A percentile compares a stretch with the other conserved stretches of the same genome.
These are phyloP conservation scores for Sarcophaga subvicina DNA, from an alignment of 2,888 invertebrate species.

Conservation along the genomic window DNA sequence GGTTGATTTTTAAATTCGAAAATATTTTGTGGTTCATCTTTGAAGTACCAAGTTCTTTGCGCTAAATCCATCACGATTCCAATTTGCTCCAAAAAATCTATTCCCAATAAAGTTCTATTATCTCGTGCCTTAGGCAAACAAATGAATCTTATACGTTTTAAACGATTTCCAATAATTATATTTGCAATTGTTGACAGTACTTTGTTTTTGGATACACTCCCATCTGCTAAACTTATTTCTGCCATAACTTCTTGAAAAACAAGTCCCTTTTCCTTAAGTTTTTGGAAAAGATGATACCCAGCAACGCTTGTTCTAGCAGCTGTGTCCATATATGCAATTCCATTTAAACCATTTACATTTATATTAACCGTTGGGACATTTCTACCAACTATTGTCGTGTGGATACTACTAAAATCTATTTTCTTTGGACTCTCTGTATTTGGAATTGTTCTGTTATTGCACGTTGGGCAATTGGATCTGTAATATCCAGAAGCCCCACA, in stretches of 20 bases:
- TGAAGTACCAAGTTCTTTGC: constrained; percentile 2
- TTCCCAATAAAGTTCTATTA: constrained; percentile 48
- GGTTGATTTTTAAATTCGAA: constrained; percentile 33
- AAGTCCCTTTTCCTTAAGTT: constrained; percentile 45
- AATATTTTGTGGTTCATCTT: constrained; percentile 61
- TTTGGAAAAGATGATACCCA: constrained; percentile 54
- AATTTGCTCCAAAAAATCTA: constrained; percentile 48
- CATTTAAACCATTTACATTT: constrained; percentile 43
- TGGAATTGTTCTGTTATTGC: background rate
- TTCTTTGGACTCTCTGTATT: constrained; percentile 15
- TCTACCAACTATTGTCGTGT: constrained; percentile 35
- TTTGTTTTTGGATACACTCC: constrained; percentile 36
- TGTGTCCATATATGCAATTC: constrained; percentile 60
- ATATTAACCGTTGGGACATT: constrained; percentile 53
- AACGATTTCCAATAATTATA: constrained; percentile 51
- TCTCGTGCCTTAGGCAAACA: constrained; percentile 47
- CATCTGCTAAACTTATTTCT: constrained; percentile 64
- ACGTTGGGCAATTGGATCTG: constrained; percentile 41
- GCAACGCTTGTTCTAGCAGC: constrained; percentile 65
- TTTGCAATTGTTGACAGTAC: constrained; percentile 52
- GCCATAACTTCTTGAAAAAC: constrained; percentile 53
- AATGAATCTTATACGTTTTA: constrained; percentile 62
- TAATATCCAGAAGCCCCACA: constrained; percentile 34
- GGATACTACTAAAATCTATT: constrained; percentile 40
- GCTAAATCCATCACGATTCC: constrained; percentile 54